Conservation (phyloP, 2,888 invertebrate genomes). For the Aspidapion aeneum region DNA sequence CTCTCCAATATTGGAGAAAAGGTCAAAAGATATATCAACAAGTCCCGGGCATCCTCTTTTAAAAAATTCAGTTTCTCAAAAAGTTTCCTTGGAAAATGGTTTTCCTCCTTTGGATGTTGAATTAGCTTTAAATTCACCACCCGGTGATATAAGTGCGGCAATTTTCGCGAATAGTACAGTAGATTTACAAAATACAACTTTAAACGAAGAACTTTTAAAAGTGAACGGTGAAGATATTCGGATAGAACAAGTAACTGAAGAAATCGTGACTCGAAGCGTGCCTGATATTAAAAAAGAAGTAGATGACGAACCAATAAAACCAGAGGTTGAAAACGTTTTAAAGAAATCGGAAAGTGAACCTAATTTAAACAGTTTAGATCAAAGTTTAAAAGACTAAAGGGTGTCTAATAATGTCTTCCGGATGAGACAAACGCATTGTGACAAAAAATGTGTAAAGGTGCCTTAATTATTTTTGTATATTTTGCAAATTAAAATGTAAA, state of each 20-base stretch:
- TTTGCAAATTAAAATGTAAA: background rate
- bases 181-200: constrained; percentile 74
- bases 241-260: constrained; percentile 41
- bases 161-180: constrained; percentile 87
- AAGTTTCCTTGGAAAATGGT: constrained; percentile 22
- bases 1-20: constrained; percentile 37
- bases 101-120: constrained; percentile 26
- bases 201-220: constrained; percentile 69
- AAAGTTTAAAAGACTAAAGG: constrained; percentile 15
- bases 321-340: constrained; percentile 43
- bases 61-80: constrained; percentile 28
- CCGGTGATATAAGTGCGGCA: constrained; percentile 63
- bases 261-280: constrained; percentile 57
- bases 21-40: constrained; percentile 42
- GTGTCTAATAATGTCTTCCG: too few species aligned
- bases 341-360: constrained; percentile 65
- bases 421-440: too few species aligned
- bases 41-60: constrained; percentile 41
- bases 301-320: constrained; percentile 39
- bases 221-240: constrained; percentile 45
- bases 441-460: too few species aligned
- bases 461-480: background rate
- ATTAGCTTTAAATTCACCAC: constrained; percentile 14
- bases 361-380: constrained; percentile 27
- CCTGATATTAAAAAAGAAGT: constrained; percentile 55